phyloP scores from a whole-genome alignment of 2,797 vertebrate genomes.

The Sebastiscus tertius region DNA sequence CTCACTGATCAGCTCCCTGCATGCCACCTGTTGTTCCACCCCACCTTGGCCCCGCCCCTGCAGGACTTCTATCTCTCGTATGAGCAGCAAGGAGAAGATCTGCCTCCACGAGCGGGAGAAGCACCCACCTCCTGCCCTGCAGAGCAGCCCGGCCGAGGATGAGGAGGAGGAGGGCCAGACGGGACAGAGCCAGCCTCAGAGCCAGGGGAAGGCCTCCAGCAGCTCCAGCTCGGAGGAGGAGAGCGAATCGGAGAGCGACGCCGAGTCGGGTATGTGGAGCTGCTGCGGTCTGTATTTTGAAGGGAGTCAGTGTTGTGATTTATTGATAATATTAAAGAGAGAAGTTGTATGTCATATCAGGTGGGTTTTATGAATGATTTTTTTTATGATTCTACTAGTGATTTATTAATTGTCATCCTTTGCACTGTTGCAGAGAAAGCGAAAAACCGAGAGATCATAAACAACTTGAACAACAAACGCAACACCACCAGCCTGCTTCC shows the following conservation, averaged over 20 bases:
- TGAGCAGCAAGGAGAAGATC: constrained; percentile 91
- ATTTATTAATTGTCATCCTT: constrained; percentile 8
- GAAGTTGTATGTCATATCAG: neutral
- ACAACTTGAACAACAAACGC: constrained; percentile 90
- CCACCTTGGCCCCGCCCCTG: constrained; percentile 70
- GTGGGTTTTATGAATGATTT: neutral
- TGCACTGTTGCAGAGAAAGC: constrained; percentile 81
- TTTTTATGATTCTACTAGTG: neutral
- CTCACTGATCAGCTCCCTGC: constrained; percentile 83
- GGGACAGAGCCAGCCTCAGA: constrained; percentile 59
- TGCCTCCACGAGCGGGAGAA: constrained; percentile 87
- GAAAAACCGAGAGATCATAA: constrained; percentile 87
- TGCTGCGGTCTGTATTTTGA: neutral
- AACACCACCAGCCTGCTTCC: constrained; percentile 76
- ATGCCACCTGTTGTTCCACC: constrained; percentile 78
- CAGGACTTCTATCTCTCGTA: constrained; percentile 92
- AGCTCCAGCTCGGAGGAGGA: constrained; percentile 89
- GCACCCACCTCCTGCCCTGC: constrained; percentile 83
- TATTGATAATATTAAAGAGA: neutral
- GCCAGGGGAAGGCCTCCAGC: constrained; percentile 82
- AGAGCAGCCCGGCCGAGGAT: constrained; percentile 81
- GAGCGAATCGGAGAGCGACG: constrained; percentile 86
- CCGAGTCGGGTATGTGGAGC: constrained; percentile 79
- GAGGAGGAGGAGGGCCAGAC: constrained; percentile 83
- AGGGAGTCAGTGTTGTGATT: neutral